Evolutionary conservation across 2,888 invertebrate species (phyloP), one percentile per base, ranked within the genome.

Genomic region (Julus scandinavius): DNA sequence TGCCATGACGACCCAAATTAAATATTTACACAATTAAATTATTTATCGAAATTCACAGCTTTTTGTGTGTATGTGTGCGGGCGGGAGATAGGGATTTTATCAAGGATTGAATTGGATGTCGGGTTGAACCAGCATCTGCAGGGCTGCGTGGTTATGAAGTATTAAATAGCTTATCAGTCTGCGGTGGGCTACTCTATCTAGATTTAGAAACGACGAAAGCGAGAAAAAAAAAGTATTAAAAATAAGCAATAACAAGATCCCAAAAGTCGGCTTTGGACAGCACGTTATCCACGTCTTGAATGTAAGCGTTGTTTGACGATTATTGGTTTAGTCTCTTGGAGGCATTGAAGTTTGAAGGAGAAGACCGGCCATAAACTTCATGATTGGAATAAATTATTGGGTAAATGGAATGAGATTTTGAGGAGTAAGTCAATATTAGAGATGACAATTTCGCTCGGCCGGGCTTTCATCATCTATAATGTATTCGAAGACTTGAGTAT

Each of bases 351-450:
- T 58, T 58, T 58, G 58, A n/a, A 45, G 58, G 58, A 17, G 17
- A 15, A 58, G 17, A n/a, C 58, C 58, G 17, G 5, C 58, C 58
- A 58, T 58, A 58, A 58, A 58, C 58, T 58, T n/a, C 58, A 58
- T 58, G 58, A 58, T 58, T 58, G 58, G 58, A 58, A 58, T 58
- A 58, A 58, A 58, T 58, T 58, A 58, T 58, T 58, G 58, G 58
- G 58, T 58, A 58, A 58, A 58, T 58, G 58, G 58, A 58, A 58
- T 58, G 58, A 58, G 58, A 58, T 58, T 58, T 58, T 58, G 58
- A 58, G 58, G 5, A 58, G 58, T 58, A 58, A 58, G 58, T 58
- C 58, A 58, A 58, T 58, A 58, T 58, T 58, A 58, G 58, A 58
- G 58, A 58, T 58, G 58, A 58, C 58, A 58, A 58, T 58, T 58